phyloP scores from a whole-genome alignment of 1,140 invertebrate species.

The Paraescarpia echinospica region DNA sequence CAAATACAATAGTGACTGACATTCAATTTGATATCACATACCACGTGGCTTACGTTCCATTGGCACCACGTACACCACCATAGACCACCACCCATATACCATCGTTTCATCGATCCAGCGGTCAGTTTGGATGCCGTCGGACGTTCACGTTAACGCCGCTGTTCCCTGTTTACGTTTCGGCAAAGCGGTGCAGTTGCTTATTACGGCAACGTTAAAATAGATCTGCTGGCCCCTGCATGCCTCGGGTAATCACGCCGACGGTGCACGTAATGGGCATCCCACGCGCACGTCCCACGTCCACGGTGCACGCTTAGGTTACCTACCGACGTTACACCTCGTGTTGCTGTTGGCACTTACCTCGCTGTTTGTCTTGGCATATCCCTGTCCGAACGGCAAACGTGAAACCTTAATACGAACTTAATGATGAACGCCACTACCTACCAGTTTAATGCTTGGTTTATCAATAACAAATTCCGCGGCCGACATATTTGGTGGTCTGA shows the following conservation, averaged over 20 bases:
- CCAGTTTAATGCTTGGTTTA: background rate
- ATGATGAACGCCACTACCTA: background rate
- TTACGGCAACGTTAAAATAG: background rate
- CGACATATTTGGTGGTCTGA: no score
- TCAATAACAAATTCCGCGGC: background rate
- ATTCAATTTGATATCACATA: no score
- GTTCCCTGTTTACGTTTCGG: background rate
- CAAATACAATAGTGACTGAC: background rate
- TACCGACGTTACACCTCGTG: background rate
- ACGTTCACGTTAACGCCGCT: background rate
- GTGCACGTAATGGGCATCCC: background rate
- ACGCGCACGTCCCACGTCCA: no score
- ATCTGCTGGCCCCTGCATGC: background rate
- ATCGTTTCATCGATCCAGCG: no score
- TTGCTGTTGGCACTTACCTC: background rate
- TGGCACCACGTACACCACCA: no score
- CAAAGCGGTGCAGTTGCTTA: background rate
- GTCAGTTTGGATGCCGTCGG: background rate
- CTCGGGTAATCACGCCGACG: background rate
- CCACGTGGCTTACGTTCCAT: no score
- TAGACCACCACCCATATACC: no score
- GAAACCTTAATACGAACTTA: background rate
- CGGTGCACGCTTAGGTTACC: background rate
- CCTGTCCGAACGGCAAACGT: background rate
- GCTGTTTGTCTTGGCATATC: background rate